phyloP scores from a whole-genome alignment of 2,888 invertebrate species.

The Formica aserva region DNA sequence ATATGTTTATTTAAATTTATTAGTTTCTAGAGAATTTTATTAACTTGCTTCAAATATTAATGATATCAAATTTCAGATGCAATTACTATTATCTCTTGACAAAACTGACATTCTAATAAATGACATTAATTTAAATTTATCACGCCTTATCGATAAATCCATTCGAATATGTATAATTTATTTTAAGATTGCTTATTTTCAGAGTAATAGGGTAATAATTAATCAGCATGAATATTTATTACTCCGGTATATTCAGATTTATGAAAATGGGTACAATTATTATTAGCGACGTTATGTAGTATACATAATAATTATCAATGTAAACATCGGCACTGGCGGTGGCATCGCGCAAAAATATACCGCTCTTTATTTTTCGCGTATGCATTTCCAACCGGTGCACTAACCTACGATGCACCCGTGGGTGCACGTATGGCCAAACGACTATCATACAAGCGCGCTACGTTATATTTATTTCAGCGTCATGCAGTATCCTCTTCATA shows the following conservation, averaged over 20 bases:
- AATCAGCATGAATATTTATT: neutral
- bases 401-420: constrained; percentile 72
- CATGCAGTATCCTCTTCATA: neutral
- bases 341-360: constrained; percentile 28
- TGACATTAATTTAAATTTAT: neutral
- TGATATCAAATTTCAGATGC: neutral
- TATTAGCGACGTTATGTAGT: constrained; percentile 30
- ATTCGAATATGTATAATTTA: neutral
- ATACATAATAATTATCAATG: constrained; percentile 11
- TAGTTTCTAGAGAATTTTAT: neutral
- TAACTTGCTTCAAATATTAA: neutral
- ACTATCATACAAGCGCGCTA: constrained; percentile 72
- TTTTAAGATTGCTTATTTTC: neutral
- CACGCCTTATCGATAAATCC: neutral
- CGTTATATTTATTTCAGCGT: constrained; percentile 34
- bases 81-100: neutral
- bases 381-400: constrained; percentile 78
- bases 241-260: neutral
- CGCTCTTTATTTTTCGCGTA: neutral
- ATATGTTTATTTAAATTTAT: neutral
- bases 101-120: neutral
- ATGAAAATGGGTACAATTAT: neutral
- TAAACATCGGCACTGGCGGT: neutral
- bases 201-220: neutral
- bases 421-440: constrained; percentile 75